These are phyloP conservation scores for Pan paniscus DNA, from an alignment of 2,113 vertebrate species.

Conservation along the genomic window DNA sequence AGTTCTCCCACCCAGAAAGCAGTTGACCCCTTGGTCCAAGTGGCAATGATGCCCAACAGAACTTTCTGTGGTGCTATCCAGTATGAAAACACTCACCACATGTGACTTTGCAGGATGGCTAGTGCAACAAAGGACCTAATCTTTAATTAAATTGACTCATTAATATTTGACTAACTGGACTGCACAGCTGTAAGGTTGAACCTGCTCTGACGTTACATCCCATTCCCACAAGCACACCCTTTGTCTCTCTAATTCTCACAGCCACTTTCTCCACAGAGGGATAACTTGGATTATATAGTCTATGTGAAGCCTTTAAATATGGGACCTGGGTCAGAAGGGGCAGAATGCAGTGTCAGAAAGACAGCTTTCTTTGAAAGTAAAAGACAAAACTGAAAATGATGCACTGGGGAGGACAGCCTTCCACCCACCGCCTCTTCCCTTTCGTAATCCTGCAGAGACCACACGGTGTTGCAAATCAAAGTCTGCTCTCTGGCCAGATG, in stretches of 20 bases:
- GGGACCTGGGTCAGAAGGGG: not conserved
- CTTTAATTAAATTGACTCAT: not conserved
- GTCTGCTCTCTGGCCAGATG: not conserved
- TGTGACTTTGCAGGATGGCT: not conserved
- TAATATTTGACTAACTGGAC: not conserved
- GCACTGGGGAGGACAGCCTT: not conserved
- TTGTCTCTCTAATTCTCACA: not conserved
- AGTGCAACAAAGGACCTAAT: not conserved
- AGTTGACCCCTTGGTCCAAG: not conserved
- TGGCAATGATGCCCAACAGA: not conserved
- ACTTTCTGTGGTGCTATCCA: not conserved
- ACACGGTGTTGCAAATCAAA: not conserved
- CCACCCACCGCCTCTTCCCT: too few species aligned
- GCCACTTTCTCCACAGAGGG: not conserved
- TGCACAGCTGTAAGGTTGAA: not conserved
- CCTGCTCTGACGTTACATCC: not conserved
- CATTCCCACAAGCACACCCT: not conserved
- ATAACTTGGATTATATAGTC: not conserved
- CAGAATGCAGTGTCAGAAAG: not conserved
- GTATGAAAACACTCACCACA: not conserved
- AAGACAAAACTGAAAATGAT: not conserved
- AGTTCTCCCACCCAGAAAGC: not conserved
- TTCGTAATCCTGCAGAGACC: not conserved
- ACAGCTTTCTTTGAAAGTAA: not conserved
- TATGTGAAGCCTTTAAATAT: not conserved